Conservation (phyloP, 2,797 vertebrate species). For the Podargus strigoides region DNA sequence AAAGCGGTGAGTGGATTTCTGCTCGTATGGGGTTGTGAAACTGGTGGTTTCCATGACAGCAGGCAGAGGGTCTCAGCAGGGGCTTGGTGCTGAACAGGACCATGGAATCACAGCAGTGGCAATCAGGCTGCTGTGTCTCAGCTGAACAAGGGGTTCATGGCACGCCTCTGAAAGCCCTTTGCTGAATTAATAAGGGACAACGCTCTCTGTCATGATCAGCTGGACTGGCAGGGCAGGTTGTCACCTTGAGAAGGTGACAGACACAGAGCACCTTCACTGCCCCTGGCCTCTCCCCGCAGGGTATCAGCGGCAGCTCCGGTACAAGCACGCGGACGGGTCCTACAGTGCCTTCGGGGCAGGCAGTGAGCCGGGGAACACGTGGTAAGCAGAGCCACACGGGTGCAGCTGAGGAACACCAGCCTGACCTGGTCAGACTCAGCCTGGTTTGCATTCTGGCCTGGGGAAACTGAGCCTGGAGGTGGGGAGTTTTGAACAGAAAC, state of each 20-base stretch:
- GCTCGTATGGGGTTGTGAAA: background rate
- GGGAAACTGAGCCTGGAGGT: background rate
- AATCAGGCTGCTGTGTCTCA: background rate
- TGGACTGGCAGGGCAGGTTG: background rate
- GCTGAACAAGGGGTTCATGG: accelerated
- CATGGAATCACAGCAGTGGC: background rate
- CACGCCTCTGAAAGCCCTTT: background rate
- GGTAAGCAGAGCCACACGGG: conserved; percentile 68
- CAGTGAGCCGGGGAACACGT: conserved; percentile 83
- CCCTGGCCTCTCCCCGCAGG: conserved; percentile 64
- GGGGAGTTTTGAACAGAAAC: background rate
- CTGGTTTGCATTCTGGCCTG: background rate
- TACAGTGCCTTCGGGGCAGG: conserved; percentile 85
- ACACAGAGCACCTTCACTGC: background rate
- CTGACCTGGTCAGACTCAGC: background rate
- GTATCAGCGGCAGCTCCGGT: conserved; percentile 84
- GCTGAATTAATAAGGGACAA: background rate
- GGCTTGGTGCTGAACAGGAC: background rate
- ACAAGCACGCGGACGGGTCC: conserved; percentile 84
- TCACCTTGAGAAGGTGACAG: background rate
- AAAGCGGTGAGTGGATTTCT: conserved; percentile 74
- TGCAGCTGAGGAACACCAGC: background rate
- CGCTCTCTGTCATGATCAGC: background rate
- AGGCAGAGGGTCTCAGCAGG: background rate
- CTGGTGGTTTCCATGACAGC: background rate